Percentiles rank a stretch among this genome's conserved stretches.
Conservation (phyloP, 2,797 vertebrate genomes). For the Acanthiza pusilla region DNA sequence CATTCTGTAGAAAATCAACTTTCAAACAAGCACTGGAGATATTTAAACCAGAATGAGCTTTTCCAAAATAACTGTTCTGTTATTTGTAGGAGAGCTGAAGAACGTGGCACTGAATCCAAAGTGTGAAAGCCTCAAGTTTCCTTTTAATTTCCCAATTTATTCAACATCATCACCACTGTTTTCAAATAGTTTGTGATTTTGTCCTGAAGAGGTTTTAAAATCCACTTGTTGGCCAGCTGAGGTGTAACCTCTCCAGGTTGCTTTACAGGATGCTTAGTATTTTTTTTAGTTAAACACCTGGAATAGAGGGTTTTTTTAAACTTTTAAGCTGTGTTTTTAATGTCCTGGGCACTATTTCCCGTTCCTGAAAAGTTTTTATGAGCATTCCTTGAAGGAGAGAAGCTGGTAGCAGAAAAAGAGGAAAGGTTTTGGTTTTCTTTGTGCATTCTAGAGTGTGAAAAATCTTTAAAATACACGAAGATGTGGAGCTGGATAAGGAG, state of each 20-base stretch:
- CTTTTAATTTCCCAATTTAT: not conserved
- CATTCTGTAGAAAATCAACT: not conserved
- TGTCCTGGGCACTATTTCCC: not conserved
- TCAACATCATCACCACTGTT: rapidly evolving
- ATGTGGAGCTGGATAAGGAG: not conserved
- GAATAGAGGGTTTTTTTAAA: not conserved
- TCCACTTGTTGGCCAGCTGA: not conserved
- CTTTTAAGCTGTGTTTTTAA: not conserved
- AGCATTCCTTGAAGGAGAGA: not conserved
- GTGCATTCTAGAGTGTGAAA: not conserved
- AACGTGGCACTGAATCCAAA: not conserved
- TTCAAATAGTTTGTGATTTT: not conserved
- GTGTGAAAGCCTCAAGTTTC: not conserved
- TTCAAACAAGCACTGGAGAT: not conserved
- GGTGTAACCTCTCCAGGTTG: not conserved
- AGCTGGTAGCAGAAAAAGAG: not conserved
- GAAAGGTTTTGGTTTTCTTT: not conserved
- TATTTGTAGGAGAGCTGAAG: not conserved
- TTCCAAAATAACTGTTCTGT: not conserved
- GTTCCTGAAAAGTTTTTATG: not conserved
- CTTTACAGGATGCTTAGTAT: not conserved
- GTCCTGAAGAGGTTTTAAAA: not conserved
- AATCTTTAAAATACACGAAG: not conserved
- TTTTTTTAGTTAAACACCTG: not conserved
- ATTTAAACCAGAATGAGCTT: not conserved